A percentile compares a stretch with the other conserved stretches of the same genome.
Evolutionary conservation across 2,113 vertebrate genomes (phyloP).

Genomic region (Esox niger): DNA sequence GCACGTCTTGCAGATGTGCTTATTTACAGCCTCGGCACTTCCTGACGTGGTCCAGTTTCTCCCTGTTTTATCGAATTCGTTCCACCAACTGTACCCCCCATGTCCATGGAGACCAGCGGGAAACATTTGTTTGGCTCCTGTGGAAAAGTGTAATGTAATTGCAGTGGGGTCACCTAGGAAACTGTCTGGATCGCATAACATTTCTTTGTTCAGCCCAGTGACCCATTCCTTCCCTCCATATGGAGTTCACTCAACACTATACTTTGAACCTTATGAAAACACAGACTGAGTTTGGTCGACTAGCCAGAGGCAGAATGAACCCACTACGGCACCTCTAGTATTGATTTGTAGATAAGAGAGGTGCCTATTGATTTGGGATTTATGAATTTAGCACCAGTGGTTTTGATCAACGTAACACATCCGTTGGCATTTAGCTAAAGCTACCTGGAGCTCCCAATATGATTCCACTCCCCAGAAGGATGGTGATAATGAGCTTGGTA

Average conservation of each 20-base stretch:
- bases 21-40: too few relatives aligned
- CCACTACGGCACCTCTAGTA: neutral
- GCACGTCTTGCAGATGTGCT: neutral
- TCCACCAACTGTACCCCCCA: neutral
- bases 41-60: neutral
- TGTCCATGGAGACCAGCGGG: neutral
- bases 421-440: neutral
- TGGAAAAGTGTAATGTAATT: slow-evolving; percentile 3
- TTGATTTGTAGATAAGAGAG: slow-evolving; percentile 24
- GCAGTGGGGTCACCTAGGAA: slow-evolving; percentile 23
- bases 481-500: neutral
- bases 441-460: too few relatives aligned
- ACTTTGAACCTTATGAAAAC: neutral
- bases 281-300: neutral
- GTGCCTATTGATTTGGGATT: slow-evolving; percentile 38
- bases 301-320: neutral
- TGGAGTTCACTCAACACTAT: neutral
- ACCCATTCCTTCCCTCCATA: neutral
- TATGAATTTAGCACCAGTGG: neutral
- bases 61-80: neutral
- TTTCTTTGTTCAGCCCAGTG: slow-evolving; percentile 21
- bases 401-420: neutral
- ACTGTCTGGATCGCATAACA: neutral
- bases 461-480: neutral
- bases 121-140: slow-evolving; percentile 5